These are phyloP conservation scores for Tiliacea citrago DNA, from an alignment of 2,888 invertebrate species.

Conservation along the genomic window DNA sequence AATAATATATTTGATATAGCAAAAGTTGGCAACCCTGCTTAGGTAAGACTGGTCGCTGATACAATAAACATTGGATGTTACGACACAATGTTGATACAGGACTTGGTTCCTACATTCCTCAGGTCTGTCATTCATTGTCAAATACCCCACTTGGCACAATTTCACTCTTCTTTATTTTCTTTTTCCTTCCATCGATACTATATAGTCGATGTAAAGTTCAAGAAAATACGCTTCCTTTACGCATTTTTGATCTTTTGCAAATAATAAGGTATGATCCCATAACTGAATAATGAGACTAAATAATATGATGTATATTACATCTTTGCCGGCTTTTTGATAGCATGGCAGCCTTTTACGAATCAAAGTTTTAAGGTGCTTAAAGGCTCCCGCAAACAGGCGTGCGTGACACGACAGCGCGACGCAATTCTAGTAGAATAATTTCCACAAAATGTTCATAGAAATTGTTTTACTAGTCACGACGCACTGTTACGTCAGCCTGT, in stretches of 20 bases:
- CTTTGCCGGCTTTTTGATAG: background rate
- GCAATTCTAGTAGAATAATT: no score
- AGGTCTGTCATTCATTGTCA: constrained; percentile 1
- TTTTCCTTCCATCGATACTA: background rate
- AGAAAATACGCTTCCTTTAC: background rate
- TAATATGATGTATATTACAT: background rate
- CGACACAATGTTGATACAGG: constrained; percentile 33
- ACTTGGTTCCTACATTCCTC: constrained; percentile 28
- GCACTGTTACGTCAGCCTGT: no score
- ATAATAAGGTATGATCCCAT: background rate
- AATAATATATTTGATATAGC: no score
- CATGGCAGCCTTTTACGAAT: background rate
- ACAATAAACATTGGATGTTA: constrained; percentile 43
- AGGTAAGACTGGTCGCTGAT: background rate
- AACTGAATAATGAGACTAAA: background rate
- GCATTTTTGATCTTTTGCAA: background rate
- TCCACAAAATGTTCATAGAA: no score
- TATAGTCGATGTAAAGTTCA: background rate
- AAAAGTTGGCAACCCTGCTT: no score
- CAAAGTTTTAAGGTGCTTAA: no score
- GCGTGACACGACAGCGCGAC: no score
- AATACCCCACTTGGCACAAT: background rate
- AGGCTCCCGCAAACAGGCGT: no score
- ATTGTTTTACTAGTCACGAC: no score
- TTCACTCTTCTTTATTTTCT: background rate